A percentile compares a stretch with the other conserved stretches of the same genome.
phyloP scores from a whole-genome alignment of 35 echinoderm and acorn worm genomes.

The Anneissia japonica region DNA sequence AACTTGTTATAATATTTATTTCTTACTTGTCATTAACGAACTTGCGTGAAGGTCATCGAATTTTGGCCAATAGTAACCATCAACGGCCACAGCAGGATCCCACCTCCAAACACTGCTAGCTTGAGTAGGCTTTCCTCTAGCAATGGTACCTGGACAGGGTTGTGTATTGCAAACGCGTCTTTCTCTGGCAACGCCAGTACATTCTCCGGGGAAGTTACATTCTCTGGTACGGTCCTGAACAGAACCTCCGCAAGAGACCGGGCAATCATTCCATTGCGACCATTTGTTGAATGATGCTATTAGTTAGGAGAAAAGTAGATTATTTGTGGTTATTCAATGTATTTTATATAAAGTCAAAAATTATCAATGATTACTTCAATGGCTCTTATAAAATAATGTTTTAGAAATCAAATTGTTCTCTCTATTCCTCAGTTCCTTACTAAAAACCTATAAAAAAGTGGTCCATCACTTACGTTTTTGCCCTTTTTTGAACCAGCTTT shows the following conservation, averaged over 20 bases:
- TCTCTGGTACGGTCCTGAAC: not conserved
- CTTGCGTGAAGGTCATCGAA: not conserved
- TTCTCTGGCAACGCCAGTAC: not conserved
- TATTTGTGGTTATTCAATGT: no score
- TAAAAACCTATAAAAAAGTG: no score
- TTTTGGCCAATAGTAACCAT: not conserved
- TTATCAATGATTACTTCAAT: no score
- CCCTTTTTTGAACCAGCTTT: no score
- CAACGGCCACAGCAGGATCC: not conserved
- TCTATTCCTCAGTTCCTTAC: no score
- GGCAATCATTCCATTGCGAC: not conserved
- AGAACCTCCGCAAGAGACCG: not conserved
- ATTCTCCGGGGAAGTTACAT: not conserved
- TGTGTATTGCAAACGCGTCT: not conserved
- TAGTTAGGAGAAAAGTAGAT: not conserved
- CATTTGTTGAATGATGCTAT: not conserved
- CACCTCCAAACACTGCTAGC: not conserved
- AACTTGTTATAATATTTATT: no score
- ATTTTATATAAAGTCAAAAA: no score
- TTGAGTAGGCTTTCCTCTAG: not conserved
- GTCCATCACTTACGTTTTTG: no score
- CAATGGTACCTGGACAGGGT: not conserved
- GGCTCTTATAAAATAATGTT: no score
- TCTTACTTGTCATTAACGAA: not conserved
- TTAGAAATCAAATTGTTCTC: no score